Conservation (phyloP, 2,797 vertebrate genomes). For the Coranthus polyacanthus region DNA sequence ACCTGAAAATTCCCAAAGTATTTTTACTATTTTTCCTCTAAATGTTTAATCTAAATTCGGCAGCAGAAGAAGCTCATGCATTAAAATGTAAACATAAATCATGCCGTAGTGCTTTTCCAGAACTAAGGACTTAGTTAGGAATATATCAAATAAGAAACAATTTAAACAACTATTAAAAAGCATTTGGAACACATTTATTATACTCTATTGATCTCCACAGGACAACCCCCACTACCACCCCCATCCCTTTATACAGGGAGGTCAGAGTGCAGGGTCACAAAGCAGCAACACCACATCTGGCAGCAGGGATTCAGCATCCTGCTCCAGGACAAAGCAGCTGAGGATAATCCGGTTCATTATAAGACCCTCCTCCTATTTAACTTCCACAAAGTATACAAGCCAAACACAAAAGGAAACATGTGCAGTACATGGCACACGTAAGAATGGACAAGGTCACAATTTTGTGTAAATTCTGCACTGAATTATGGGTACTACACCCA, state of each 20-base stretch:
- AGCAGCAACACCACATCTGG: slow-evolving; percentile 32
- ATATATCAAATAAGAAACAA: not conserved
- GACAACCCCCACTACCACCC: not conserved
- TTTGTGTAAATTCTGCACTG: not conserved
- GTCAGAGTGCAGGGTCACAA: slow-evolving; percentile 51
- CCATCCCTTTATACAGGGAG: slow-evolving; percentile 15
- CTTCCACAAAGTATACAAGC: slow-evolving; percentile 3
- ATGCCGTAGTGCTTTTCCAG: no score
- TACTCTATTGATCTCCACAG: slow-evolving; percentile 4
- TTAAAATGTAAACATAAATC: no score
- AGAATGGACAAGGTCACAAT: not conserved
- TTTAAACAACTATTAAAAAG: not conserved
- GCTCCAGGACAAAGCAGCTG: slow-evolving; percentile 37
- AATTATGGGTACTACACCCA: not conserved
- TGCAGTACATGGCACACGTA: not conserved
- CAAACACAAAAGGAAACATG: slow-evolving; percentile 13
- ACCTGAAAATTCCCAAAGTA: not conserved
- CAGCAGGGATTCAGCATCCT: slow-evolving; percentile 22
- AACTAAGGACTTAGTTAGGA: no score
- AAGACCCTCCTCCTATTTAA: slow-evolving; percentile 9
- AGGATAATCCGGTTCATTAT: slow-evolving; percentile 11
- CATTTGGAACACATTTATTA: not conserved
- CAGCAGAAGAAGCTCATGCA: not conserved
- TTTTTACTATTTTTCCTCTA: not conserved
- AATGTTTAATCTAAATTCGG: not conserved